Evolutionary conservation across 92 coral and sea anemone species (phyloP).

Genomic region (Montipora capitata): DNA sequence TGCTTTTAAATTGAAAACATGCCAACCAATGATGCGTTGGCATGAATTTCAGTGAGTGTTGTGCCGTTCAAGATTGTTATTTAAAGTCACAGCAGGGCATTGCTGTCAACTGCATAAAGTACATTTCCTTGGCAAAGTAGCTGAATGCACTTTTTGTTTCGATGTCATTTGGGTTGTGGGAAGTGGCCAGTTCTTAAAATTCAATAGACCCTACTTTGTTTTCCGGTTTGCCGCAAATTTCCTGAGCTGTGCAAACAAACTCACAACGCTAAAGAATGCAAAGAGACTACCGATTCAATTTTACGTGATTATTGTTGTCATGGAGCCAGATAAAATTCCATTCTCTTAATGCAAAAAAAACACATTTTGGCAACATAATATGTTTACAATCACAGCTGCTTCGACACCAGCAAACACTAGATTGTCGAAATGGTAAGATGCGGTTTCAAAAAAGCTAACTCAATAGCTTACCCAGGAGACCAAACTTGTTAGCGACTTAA

Average conservation of each 20-base stretch:
- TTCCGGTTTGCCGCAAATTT: slow-evolving; percentile 13
- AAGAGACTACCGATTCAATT: slow-evolving; percentile 48
- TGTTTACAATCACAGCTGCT: background rate
- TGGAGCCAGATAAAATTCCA: slow-evolving; percentile 8
- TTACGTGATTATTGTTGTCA: slow-evolving; percentile 28
- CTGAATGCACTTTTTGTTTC: slow-evolving; percentile 1
- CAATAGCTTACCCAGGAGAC: too few relatives aligned
- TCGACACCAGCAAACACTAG: background rate
- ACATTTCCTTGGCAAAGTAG: background rate
- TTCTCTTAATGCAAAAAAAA: slow-evolving; percentile 45
- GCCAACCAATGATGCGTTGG: slow-evolving; percentile 11
- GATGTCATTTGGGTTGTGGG: slow-evolving; percentile 17
- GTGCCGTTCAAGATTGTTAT: background rate
- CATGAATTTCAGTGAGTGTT: background rate
- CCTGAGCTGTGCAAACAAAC: slow-evolving; percentile 43
- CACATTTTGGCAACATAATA: slow-evolving; percentile 38
- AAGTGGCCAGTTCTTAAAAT: slow-evolving; percentile 3
- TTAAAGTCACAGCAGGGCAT: background rate
- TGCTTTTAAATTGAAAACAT: slow-evolving; percentile 39
- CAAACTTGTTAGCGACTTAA: too few relatives aligned
- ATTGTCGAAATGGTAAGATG: slow-evolving; percentile 4
- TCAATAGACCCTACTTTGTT: slow-evolving; percentile 24
- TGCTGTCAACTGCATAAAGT: background rate
- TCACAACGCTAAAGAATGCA: background rate
- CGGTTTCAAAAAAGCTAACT: too few relatives aligned